Conservation (phyloP, 2,797 vertebrate genomes). For the Malurus splendens region DNA sequence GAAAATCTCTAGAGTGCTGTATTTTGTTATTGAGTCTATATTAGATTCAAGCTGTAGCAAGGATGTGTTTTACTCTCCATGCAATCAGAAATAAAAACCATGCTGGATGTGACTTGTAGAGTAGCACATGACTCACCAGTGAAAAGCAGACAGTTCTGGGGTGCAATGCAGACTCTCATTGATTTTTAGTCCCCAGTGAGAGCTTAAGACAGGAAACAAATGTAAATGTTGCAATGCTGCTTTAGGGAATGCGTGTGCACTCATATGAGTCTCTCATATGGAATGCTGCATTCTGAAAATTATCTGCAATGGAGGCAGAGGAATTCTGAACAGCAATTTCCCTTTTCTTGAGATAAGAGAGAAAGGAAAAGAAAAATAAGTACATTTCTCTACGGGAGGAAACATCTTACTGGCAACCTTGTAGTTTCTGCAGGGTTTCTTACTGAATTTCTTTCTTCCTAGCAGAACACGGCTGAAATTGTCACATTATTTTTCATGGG, state of each 20-base stretch:
- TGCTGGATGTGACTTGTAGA: not conserved
- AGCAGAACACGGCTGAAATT: not conserved
- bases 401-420: not conserved
- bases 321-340: not conserved
- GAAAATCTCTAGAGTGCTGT: constrained; percentile 6
- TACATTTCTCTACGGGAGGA: not conserved
- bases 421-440: not conserved
- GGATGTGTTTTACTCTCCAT: not conserved
- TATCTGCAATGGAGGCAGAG: not conserved
- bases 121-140: not conserved
- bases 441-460: not conserved
- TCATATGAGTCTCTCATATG: not conserved
- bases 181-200: not conserved
- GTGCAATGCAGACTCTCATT: not conserved
- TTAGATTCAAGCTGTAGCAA: not conserved
- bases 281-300: not conserved
- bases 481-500: not conserved
- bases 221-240: not conserved
- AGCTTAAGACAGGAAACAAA: constrained; percentile 23
- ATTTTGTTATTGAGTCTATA: not conserved
- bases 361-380: not conserved
- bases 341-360: not conserved
- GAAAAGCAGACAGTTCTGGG: not conserved
- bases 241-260: not conserved
- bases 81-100: not conserved